Conservation (phyloP, 2,113 vertebrate genomes). For the Romanogobio albipinnatus region DNA sequence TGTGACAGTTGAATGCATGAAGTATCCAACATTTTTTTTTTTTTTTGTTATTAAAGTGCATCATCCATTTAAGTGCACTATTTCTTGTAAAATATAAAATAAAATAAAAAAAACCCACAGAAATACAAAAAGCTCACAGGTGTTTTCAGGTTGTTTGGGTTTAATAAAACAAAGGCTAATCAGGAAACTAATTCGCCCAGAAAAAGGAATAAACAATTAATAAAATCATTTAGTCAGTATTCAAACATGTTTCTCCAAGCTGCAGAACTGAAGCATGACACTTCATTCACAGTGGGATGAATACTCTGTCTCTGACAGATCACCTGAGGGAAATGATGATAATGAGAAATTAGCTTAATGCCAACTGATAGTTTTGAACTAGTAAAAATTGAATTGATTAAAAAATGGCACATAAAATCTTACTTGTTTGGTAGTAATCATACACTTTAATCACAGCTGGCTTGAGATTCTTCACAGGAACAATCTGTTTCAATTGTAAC, state of each 20-base stretch:
- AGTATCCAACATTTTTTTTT: too few relatives aligned
- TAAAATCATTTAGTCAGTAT: neutral
- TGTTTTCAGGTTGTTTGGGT: too few relatives aligned
- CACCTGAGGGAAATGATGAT: constrained; percentile 61
- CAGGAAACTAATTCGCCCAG: neutral
- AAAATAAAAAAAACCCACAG: too few relatives aligned
- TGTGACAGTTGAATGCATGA: too few relatives aligned
- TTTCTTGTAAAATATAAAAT: too few relatives aligned
- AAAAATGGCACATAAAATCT: constrained; percentile 40
- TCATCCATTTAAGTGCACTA: too few relatives aligned
- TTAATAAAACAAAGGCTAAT: too few relatives aligned
- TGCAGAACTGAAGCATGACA: neutral
- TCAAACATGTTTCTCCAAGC: neutral
- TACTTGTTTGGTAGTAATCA: constrained; percentile 88
- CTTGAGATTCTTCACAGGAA: constrained; percentile 76
- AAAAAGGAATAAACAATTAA: neutral
- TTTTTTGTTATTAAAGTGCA: too few relatives aligned
- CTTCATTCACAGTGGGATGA: constrained; percentile 51
- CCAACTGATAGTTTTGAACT: neutral
- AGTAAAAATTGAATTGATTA: neutral
- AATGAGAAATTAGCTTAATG: constrained; percentile 59
- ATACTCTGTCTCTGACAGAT: constrained; percentile 67
- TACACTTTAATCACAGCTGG: constrained; percentile 81
- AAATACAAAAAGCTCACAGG: too few relatives aligned
- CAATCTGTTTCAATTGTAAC: constrained; percentile 71